Percentiles rank a stretch among this genome's conserved stretches.
phyloP scores from a whole-genome alignment of 35 echinoderm and acorn worm genomes.

The Apostichopus japonicus region DNA sequence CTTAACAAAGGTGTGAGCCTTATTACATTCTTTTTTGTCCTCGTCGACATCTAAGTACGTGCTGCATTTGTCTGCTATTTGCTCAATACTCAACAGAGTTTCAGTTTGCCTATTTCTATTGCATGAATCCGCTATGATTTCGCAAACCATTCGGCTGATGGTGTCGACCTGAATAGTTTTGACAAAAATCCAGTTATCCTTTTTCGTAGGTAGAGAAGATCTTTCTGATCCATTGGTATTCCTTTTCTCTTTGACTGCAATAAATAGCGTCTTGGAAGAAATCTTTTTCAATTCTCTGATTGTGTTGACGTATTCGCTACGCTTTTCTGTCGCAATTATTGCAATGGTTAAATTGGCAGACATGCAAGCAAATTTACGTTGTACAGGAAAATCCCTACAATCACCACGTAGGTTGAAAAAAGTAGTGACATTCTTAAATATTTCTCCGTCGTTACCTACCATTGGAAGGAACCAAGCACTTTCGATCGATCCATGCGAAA shows the following conservation, averaged over 20 bases:
- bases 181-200: background rate
- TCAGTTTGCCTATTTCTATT: background rate
- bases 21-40: background rate
- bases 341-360: background rate
- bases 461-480: background rate
- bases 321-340: background rate
- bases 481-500: background rate
- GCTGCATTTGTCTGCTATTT: background rate
- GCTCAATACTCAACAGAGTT: background rate
- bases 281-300: background rate
- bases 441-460: background rate
- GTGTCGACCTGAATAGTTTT: background rate
- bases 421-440: background rate
- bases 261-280: background rate
- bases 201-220: background rate
- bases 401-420: conserved; percentile 23
- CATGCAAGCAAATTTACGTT: background rate
- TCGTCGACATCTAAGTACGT: background rate
- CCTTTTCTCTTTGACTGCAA: background rate
- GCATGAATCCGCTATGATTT: background rate
- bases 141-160: background rate
- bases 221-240: background rate
- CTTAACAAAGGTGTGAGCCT: background rate
- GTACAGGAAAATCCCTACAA: background rate
- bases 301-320: background rate